Base-by-base conservation (phyloP, 2,888 invertebrate species). In the Catotricha subobsoleta region DNA sequence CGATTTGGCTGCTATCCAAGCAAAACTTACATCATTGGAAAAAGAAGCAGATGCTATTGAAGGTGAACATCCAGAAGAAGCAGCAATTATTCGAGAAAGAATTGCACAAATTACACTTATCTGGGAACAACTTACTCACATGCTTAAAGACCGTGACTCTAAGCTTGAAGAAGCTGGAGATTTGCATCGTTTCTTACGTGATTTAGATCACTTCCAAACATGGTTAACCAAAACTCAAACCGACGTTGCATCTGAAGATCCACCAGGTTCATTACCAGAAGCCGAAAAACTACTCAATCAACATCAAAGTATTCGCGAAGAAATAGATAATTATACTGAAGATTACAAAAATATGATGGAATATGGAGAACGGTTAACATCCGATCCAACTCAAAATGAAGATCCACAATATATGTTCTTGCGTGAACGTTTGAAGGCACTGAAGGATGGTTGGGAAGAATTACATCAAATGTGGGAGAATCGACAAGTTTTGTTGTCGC, bases 401-500 rank as follows among this genome's bases (percentile, higher is more conserved):
- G 98, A 99, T 67, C 92, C 97, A 33, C 98, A 99, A 64, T 98
- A 99, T 68, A 97, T 99, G 97, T 99, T 99, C 84, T 69, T 99
- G 54, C 76, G 97, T 46, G 95, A 97, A 67, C 77, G 99, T 35
- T 70, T 99, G 50, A 95, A 92, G 71, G 98, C 97, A 0, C 67
- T 99, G 41, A 90, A 95, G 62, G 94, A 95, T 66, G 98, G 98
- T 44, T 99, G 98, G 98, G 90, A 91, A 48, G 98, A 98, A 59
- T 68, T 99, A 45, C 88, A 95, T 57, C 91, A 97, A 67, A 99
- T 99, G 98, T 99, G 98, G 97, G 95, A 92, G 63, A 97, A 95
- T 67, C 67, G 97, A 25, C 95, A 98, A 59, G 83, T 90, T 52
- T 67, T 95, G 50, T 68, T 98, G 18, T 84, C 92, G 2, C 94